Evolutionary conservation across 2,888 invertebrate genomes (phyloP).

Genomic region (Smittia sp.): DNA sequence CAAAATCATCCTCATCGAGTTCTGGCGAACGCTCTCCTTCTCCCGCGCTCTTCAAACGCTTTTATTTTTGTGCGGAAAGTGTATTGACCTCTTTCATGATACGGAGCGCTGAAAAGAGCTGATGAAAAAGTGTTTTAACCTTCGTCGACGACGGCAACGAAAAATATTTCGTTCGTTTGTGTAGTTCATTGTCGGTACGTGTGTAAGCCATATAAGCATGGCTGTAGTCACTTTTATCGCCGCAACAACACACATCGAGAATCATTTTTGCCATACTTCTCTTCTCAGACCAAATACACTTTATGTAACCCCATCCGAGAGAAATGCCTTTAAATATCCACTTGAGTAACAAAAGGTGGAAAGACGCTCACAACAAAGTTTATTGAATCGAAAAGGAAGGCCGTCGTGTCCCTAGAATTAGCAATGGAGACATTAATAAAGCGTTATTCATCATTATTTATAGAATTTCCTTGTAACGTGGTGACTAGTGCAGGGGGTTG

Average conservation of each 20-base stretch:
- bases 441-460: too few species aligned
- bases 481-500: too few species aligned
- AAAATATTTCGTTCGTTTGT: conserved; percentile 1
- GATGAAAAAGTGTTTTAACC: conserved; percentile 40
- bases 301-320: background rate
- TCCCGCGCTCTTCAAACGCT: background rate
- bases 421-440: too few species aligned
- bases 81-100: conserved; percentile 36
- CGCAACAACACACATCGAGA: background rate
- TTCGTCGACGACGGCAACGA: conserved; percentile 31
- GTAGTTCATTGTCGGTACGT: background rate
- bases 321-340: background rate
- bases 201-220: background rate
- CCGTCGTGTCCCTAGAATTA: too few species aligned
- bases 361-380: too few species aligned
- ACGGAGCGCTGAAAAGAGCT: conserved; percentile 9
- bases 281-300: background rate
- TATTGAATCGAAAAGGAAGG: too few species aligned
- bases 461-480: too few species aligned
- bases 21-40: background rate
- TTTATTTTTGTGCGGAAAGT: conserved; percentile 24
- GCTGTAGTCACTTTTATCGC: too few species aligned
- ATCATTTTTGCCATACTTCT: background rate
- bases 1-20: background rate
- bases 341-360: too few species aligned